These are phyloP conservation scores for Oeneis ivallda DNA, from an alignment of 2,888 invertebrate species.

Conservation along the genomic window DNA sequence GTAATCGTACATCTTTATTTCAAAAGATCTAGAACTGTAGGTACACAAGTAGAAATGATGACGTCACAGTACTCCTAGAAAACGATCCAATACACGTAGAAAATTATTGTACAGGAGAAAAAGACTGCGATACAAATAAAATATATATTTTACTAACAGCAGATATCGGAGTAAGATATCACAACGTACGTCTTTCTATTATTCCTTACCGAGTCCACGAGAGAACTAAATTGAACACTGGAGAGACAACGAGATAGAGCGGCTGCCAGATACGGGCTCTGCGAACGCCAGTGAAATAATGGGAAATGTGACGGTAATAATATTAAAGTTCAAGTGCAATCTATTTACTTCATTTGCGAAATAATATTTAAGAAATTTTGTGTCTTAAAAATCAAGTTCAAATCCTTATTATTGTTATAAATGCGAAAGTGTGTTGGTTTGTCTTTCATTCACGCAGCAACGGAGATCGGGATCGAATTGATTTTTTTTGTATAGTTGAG, in stretches of 20 bases:
- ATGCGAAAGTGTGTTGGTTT: no score
- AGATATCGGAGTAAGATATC: not conserved
- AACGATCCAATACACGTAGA: not conserved
- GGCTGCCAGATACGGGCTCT: not conserved
- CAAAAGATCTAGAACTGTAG: no score
- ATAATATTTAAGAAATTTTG: not conserved
- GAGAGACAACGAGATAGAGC: constrained; percentile 4
- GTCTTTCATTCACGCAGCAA: no score
- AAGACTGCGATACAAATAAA: constrained; percentile 2
- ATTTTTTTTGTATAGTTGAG: no score
- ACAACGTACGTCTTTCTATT: not conserved
- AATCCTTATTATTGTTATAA: no score
- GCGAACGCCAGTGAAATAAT: not conserved
- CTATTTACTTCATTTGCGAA: no score
- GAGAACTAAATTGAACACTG: constrained; percentile 5
- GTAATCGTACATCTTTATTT: no score
- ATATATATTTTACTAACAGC: not conserved
- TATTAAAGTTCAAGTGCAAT: no score
- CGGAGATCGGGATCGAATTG: no score
- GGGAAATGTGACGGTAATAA: not conserved
- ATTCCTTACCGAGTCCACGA: not conserved
- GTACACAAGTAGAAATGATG: not conserved
- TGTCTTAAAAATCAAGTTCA: not conserved
- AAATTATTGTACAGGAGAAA: not conserved
- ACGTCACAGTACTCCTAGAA: not conserved